phyloP scores from a whole-genome alignment of 2,113 vertebrate genomes.

The Protomyctophum bolini region DNA sequence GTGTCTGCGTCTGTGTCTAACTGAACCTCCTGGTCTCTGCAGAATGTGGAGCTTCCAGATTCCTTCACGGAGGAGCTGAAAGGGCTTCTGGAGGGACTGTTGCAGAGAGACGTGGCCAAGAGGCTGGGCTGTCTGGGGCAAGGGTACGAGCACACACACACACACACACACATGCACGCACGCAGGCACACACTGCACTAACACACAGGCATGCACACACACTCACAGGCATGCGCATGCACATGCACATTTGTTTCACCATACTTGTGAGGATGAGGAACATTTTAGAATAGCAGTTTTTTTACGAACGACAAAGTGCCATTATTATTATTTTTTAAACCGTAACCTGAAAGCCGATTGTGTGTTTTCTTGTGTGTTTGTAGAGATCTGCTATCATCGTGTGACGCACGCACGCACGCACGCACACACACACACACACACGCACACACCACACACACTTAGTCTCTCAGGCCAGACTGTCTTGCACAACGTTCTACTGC shows the following conservation, averaged over 20 bases:
- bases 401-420: slow-evolving; percentile 3
- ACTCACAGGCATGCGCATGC: slow-evolving; percentile 29
- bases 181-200: slow-evolving; percentile 3
- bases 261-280: slow-evolving; percentile 12
- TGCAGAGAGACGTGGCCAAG: slow-evolving; percentile 90
- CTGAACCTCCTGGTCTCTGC: too few species aligned
- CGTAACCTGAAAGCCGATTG: too few species aligned
- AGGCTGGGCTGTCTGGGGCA: slow-evolving; percentile 91
- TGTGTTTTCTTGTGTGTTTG: too few species aligned
- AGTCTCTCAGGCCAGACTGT: not conserved
- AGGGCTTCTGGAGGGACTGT: slow-evolving; percentile 90
- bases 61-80: slow-evolving; percentile 91
- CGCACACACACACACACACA: slow-evolving; percentile 13
- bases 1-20: too few species aligned
- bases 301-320: too few species aligned
- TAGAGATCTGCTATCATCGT: too few species aligned
- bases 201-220: not conserved
- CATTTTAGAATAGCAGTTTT: too few species aligned
- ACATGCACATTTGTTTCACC: not conserved
- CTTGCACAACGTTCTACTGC: too few species aligned
- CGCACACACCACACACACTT: slow-evolving; percentile 20
- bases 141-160: slow-evolving; percentile 79
- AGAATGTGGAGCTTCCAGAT: slow-evolving; percentile 96
- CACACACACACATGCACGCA: slow-evolving; percentile 9
- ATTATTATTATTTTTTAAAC: too few species aligned